phyloP scores from a whole-genome alignment of 64 coral and sea anemone genomes.

The Montipora efflorescens region DNA sequence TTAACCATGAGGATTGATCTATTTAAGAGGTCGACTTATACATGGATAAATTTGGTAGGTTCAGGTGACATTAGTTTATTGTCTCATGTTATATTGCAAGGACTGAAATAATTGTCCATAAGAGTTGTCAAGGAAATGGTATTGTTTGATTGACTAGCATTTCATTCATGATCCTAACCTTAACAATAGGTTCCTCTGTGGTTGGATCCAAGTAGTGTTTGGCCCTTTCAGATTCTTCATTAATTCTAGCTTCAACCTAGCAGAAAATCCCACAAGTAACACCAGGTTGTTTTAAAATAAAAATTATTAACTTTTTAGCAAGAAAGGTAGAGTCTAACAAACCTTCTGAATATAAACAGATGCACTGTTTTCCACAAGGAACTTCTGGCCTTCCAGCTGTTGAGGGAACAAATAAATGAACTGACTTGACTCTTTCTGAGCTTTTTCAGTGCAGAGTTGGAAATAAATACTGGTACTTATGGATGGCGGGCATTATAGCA shows the following conservation, averaged over 20 bases:
- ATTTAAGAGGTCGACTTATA: too few relatives aligned
- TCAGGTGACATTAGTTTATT: too few relatives aligned
- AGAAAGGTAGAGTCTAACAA: not conserved
- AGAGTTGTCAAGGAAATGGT: too few relatives aligned
- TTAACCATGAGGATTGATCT: too few relatives aligned
- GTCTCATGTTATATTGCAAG: too few relatives aligned
- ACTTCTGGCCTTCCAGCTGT: constrained; percentile 97
- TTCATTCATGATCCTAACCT: constrained; percentile 51
- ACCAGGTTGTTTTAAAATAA: not conserved
- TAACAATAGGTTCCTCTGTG: constrained; percentile 95
- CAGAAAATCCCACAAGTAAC: not conserved
- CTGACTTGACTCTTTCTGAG: not conserved
- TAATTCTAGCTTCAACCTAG: constrained; percentile 97
- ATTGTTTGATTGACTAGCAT: not conserved
- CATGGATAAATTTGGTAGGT: too few relatives aligned
- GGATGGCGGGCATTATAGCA: too few relatives aligned
- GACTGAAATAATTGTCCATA: too few relatives aligned
- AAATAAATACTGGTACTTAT: too few relatives aligned
- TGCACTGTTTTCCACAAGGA: constrained; percentile 98
- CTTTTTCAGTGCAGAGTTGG: not conserved
- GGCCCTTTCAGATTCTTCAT: constrained; percentile 98
- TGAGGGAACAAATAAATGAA: constrained; percentile 4
- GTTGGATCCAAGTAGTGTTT: constrained; percentile 98
- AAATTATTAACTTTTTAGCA: not conserved
- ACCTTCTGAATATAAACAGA: constrained; percentile 99